Evolutionary conservation across 2,113 vertebrate genomes (phyloP), one percentile per base, ranked within the genome.

Genomic region (Saguinus imperator): DNA sequence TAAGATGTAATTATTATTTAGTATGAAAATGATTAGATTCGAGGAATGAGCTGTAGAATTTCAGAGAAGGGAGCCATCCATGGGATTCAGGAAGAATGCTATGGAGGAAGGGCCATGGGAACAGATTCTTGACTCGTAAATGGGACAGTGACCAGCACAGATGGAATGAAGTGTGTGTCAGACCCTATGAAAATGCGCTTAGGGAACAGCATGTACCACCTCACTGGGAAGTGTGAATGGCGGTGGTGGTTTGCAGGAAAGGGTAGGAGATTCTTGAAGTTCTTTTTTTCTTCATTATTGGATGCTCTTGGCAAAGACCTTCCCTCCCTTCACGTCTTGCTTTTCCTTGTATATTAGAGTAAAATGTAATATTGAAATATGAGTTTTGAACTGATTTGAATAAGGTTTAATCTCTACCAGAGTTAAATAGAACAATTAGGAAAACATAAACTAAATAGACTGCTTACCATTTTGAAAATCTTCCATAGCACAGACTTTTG

Each of bases 311-410:
- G 27, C 45, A 50, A 77, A 55, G 27, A 57, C 35, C 79, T 72
- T 17, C 10, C 23, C n/a, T 91, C 40, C 23, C 25, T 77, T 80
- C n/a, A 64, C 23, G 12, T n/a, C 64, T 76, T 52, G 35, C 35
- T 81, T 91, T 83, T 5, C 35, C 0, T 4, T 77, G 40, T n/a
- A 52, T 75, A 40, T 12, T 37, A n/a, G 5, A 87, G 91, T 76
- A 81, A 68, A 70, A 86, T 80, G 88, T 93, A 89, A 75, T 70
- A 57, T 64, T 27, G 18, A 85, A 92, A 72, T 45, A n/a, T 75
- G 40, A 88, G 57, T 73, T 96, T 95, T 88, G 66, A 90, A 57
- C 57, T 94, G 77, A 68, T 91, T 75, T 95, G 91, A 81, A 76
- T 79, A 79, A 96, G 66, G 52, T 79, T 93, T 88, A 50, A n/a